phyloP scores from a whole-genome alignment of 2,888 invertebrate genomes.

The Ophion slaviceki region DNA sequence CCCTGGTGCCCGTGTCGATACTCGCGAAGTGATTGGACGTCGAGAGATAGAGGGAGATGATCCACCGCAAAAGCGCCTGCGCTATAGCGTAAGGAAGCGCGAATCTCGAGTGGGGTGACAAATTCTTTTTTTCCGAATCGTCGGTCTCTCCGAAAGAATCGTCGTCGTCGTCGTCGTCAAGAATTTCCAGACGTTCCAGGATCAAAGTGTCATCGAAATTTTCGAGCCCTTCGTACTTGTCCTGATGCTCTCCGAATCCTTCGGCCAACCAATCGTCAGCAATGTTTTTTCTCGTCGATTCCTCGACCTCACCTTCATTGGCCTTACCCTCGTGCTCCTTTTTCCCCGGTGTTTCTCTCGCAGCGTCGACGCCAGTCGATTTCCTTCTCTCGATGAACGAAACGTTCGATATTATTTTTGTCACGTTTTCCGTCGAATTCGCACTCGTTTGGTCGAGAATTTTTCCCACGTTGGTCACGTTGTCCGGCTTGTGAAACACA shows the following conservation, averaged over 20 bases:
- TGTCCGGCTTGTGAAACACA: conserved; percentile 76
- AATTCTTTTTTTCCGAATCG: conserved; percentile 54
- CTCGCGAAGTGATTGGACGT: conserved; percentile 25
- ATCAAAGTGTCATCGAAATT: conserved; percentile 68
- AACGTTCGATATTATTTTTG: conserved; percentile 19
- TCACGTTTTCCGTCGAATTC: background rate
- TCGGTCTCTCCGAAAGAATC: conserved; percentile 64
- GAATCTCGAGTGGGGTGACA: conserved; percentile 62
- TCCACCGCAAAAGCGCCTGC: conserved; percentile 76
- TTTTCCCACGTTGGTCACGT: conserved; percentile 74
- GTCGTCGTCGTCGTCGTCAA: conserved; percentile 58
- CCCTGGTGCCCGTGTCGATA: conserved; percentile 28
- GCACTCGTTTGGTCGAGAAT: conserved; percentile 65
- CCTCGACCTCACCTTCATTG: background rate
- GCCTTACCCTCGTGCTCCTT: conserved; percentile 5
- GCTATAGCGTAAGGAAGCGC: conserved; percentile 72
- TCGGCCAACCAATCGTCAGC: conserved; percentile 30
- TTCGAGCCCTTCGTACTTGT: conserved; percentile 51
- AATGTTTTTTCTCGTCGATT: conserved; percentile 35
- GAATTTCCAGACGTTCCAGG: conserved; percentile 67
- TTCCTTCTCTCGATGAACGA: conserved; percentile 36
- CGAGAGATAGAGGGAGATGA: conserved; percentile 64
- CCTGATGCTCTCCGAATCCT: conserved; percentile 21
- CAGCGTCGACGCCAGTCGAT: background rate
- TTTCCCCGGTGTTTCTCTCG: conserved; percentile 4